Conservation (phyloP, 2,113 vertebrate genomes). For the Marmota monax region DNA sequence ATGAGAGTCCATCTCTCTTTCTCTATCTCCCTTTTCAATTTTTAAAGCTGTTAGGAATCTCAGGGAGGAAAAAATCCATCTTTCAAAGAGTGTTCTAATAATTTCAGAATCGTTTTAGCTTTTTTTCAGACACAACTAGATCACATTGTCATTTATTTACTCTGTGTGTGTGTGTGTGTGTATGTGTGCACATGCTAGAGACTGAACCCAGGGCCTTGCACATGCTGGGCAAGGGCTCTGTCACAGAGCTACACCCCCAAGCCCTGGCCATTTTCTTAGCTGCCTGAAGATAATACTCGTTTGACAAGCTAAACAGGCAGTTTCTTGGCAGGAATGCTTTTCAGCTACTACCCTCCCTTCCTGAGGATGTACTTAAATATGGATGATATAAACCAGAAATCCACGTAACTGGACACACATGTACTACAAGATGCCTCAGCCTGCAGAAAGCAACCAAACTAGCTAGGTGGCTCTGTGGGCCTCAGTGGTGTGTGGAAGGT, state of each 20-base stretch:
- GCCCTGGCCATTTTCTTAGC: neutral
- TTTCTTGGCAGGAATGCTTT: neutral
- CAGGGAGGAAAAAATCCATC: neutral
- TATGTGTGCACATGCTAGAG: neutral
- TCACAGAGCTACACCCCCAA: neutral
- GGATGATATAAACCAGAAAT: neutral
- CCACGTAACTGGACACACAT: accelerated
- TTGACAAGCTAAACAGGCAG: neutral
- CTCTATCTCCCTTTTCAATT: neutral
- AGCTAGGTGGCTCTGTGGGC: accelerated
- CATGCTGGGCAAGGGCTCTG: neutral
- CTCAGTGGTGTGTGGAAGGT: accelerated
- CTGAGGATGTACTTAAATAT: neutral
- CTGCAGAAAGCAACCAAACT: neutral
- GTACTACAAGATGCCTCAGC: neutral
- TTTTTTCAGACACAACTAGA: neutral
- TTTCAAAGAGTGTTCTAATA: slow-evolving; percentile 18
- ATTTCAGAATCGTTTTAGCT: neutral
- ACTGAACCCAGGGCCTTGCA: neutral
- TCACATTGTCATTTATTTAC: neutral
- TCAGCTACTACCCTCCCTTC: neutral
- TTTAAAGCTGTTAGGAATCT: neutral
- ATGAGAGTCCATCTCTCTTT: neutral
- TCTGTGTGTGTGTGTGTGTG: neutral
- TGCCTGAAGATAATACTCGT: neutral